phyloP scores from a whole-genome alignment of 2,888 invertebrate species.

The Axea sp. region DNA sequence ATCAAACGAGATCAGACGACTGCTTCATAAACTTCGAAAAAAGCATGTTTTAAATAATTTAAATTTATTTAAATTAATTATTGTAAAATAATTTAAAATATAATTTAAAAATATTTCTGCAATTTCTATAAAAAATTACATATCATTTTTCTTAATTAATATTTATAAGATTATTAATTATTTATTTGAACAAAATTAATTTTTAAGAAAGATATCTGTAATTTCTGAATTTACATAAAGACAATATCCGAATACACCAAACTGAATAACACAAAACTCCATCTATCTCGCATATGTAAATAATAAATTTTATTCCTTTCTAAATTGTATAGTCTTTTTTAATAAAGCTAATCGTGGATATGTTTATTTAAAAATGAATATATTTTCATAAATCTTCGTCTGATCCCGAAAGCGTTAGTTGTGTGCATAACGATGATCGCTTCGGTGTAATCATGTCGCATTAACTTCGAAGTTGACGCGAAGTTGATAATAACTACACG shows the following conservation, averaged over 20 bases:
- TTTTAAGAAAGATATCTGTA: background rate
- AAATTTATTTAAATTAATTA: conserved; percentile 3
- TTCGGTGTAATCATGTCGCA: conserved; percentile 59
- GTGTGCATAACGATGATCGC: conserved; percentile 48
- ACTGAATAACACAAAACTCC: conserved; percentile 1
- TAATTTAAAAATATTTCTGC: too few relatives aligned
- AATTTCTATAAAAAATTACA: too few relatives aligned
- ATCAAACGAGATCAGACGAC: conserved; percentile 22
- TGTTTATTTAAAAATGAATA: background rate
- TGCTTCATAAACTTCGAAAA: too few relatives aligned
- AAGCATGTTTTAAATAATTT: too few relatives aligned
- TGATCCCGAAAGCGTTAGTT: conserved; percentile 29
- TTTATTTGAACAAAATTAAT: background rate
- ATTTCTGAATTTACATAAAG: conserved; percentile 8
- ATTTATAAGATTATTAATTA: background rate
- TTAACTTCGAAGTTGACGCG: conserved; percentile 58
- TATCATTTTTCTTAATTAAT: too few relatives aligned
- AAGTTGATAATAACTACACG: conserved; percentile 29
- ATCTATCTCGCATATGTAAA: conserved; percentile 7
- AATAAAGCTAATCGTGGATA: conserved; percentile 3
- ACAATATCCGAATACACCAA: conserved; percentile 48
- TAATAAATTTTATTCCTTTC: conserved; percentile 8
- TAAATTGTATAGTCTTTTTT: conserved; percentile 18
- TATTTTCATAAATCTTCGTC: conserved; percentile 5
- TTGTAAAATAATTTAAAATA: background rate